phyloP scores from a whole-genome alignment of 2,113 vertebrate species.

The Rhea americana region DNA sequence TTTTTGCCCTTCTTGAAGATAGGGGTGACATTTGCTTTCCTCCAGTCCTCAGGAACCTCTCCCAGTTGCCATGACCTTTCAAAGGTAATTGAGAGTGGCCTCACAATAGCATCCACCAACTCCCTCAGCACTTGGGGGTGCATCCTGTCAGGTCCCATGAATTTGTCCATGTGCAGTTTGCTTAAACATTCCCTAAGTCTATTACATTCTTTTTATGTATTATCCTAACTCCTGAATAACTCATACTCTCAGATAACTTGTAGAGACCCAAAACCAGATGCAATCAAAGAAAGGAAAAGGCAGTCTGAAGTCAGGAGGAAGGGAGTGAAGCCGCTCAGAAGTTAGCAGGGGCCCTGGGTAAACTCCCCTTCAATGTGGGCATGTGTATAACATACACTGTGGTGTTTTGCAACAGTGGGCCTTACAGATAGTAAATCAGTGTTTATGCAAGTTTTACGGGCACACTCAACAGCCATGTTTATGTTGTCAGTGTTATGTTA shows the following conservation, averaged over 20 bases:
- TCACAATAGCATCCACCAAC: background rate
- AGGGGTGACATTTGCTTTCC: background rate
- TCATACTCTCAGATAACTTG: background rate
- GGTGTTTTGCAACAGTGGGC: background rate
- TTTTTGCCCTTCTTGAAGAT: background rate
- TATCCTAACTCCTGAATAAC: background rate
- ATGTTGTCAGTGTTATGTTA: background rate
- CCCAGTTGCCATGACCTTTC: too few species aligned
- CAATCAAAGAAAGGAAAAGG: background rate
- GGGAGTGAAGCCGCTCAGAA: background rate
- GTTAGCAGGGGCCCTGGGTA: background rate
- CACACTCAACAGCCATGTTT: background rate
- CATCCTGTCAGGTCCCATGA: background rate
- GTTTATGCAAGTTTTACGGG: background rate
- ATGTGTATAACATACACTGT: background rate
- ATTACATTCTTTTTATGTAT: background rate
- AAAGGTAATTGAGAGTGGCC: too few species aligned
- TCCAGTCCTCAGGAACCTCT: background rate
- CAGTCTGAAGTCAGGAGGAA: background rate
- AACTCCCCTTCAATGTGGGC: background rate
- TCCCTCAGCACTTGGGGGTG: background rate
- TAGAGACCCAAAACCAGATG: background rate
- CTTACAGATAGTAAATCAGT: too few species aligned
- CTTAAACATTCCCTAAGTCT: background rate
- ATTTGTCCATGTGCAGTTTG: background rate